These are phyloP conservation scores for Cheilosia urbana DNA, from an alignment of 2,888 invertebrate genomes.

Conservation along the genomic window DNA sequence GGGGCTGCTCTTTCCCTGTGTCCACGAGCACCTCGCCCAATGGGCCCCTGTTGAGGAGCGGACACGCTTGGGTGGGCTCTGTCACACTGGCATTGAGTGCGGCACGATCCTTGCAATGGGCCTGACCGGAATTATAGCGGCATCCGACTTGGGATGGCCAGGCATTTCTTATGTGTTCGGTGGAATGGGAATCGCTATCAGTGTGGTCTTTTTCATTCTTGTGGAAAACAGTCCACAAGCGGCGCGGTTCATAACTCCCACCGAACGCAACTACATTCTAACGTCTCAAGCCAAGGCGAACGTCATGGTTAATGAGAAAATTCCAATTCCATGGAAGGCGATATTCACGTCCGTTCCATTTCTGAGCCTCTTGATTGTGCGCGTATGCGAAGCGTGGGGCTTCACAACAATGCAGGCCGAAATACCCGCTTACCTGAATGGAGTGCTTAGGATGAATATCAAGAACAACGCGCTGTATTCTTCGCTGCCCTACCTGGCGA, in stretches of 20 bases:
- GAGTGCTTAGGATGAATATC: constrained; percentile 86
- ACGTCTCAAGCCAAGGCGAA: constrained; percentile 13
- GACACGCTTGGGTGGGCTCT: constrained; percentile 85
- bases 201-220: constrained; percentile 84
- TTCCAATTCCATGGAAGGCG: constrained; percentile 86
- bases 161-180: constrained; percentile 87
- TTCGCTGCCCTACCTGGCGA: constrained; percentile 84
- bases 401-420: constrained; percentile 88
- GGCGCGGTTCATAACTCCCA: constrained; percentile 84
- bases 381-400: constrained; percentile 87
- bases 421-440: constrained; percentile 86
- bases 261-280: constrained; percentile 85
- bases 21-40: constrained; percentile 86
- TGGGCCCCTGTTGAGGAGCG: constrained; percentile 88
- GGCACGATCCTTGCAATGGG: constrained; percentile 87
- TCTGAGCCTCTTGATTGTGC: constrained; percentile 85
- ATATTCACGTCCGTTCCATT: constrained; percentile 88
- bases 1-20: constrained; percentile 86
- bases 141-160: constrained; percentile 86
- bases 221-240: constrained; percentile 85
- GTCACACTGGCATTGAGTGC: constrained; percentile 86
- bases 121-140: constrained; percentile 86
- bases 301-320: constrained; percentile 68
- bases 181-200: constrained; percentile 83
- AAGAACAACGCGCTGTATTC: constrained; percentile 84